A percentile compares a stretch with the other conserved stretches of the same genome.
Conservation (phyloP, 2,797 vertebrate species). For the Gambelia wislizenii region DNA sequence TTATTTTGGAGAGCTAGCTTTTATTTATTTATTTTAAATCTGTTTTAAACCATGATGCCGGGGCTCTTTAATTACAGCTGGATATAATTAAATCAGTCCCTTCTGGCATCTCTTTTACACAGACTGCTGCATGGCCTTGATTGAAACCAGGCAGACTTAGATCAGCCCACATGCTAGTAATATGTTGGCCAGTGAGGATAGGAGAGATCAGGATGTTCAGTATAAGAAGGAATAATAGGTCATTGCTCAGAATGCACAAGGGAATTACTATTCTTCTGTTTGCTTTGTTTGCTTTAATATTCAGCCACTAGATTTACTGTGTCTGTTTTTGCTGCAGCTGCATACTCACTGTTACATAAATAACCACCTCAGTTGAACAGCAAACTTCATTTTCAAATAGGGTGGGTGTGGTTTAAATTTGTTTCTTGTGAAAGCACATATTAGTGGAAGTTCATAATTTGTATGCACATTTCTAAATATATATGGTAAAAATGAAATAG, state of each 20-base stretch:
- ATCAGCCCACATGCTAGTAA: rapidly evolving
- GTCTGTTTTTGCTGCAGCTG: conserved; percentile 49
- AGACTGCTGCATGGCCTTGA: conserved; percentile 34
- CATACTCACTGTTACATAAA: conserved; percentile 57
- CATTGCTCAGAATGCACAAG: not conserved
- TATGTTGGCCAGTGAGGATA: conserved; percentile 11
- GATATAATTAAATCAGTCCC: conserved; percentile 35
- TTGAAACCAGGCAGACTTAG: conserved; percentile 28
- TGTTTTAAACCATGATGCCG: not conserved
- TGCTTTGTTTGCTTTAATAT: conserved; percentile 6
- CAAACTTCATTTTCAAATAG: conserved; percentile 26
- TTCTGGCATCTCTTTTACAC: conserved; percentile 37
- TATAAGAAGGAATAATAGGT: not conserved
- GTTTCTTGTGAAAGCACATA: not conserved
- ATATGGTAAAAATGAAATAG: conserved; percentile 12
- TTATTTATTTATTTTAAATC: not conserved
- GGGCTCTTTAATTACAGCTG: conserved; percentile 56
- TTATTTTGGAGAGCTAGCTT: not conserved
- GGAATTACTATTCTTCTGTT: not conserved
- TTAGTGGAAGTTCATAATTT: not conserved
- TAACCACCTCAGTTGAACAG: conserved; percentile 45
- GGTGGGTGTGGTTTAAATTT: not conserved
- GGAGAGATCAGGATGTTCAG: conserved; percentile 26
- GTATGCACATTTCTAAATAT: rapidly evolving
- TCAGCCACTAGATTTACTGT: not conserved